phyloP scores from a whole-genome alignment of 1,140 invertebrate genomes.

The Rhagoletis zephyria region DNA sequence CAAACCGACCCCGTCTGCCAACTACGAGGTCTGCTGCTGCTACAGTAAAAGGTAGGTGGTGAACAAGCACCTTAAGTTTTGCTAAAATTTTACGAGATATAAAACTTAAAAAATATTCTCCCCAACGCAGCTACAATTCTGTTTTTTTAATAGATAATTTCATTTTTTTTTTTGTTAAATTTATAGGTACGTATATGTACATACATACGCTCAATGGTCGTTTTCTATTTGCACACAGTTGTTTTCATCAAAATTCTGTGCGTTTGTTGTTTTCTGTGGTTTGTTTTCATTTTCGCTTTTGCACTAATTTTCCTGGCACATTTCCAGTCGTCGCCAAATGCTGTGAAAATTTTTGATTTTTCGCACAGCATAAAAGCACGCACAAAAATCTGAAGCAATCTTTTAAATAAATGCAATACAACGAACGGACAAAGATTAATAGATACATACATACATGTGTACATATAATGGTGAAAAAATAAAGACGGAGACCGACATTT shows the following conservation, averaged over 20 bases:
- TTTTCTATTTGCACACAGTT: not conserved
- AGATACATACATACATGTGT: not conserved
- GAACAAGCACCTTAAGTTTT: not conserved
- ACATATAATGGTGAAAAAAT: not conserved
- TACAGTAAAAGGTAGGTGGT: not conserved
- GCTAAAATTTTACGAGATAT: not conserved
- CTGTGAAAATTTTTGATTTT: slow-evolving; percentile 16
- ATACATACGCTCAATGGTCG: not conserved
- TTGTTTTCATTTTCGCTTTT: slow-evolving; percentile 1
- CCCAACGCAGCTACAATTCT: not conserved
- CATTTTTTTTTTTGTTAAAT: not conserved
- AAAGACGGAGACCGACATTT: not conserved
- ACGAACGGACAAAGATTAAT: too few species aligned
- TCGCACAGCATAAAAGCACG: not conserved
- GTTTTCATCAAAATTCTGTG: not conserved
- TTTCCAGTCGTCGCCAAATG: slow-evolving; percentile 6
- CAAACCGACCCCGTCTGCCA: not conserved
- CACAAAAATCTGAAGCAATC: not conserved
- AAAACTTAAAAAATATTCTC: not conserved
- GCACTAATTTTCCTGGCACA: slow-evolving; percentile 11
- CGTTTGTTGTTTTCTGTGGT: not conserved
- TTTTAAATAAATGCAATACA: not conserved
- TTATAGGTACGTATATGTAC: not conserved
- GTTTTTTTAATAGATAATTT: not conserved
- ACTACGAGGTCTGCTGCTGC: not conserved